Percentiles rank a stretch among this genome's conserved stretches.
These are phyloP conservation scores for Pituophis catenifer DNA, from an alignment of 2,113 vertebrate species.

Conservation along the genomic window DNA sequence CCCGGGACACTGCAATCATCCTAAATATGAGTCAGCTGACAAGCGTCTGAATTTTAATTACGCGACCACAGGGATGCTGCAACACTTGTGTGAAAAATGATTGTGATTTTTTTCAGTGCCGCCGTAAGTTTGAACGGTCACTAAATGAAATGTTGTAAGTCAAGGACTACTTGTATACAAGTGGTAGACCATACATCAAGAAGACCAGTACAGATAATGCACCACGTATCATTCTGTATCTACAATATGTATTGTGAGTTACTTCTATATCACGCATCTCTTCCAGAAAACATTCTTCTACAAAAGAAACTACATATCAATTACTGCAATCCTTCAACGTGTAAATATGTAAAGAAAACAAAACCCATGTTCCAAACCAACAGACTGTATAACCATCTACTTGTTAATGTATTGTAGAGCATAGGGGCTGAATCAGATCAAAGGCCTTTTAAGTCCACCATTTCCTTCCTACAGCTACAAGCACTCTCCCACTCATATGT, in stretches of 20 bases:
- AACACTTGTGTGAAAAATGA: not conserved
- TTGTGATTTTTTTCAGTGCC: not conserved
- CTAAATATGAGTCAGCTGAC: not conserved
- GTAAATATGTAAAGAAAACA: not conserved
- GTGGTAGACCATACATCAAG: not conserved
- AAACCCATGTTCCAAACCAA: not conserved
- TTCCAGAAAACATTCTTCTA: not conserved
- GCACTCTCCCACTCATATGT: not conserved
- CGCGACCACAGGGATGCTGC: not conserved
- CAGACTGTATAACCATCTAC: not conserved
- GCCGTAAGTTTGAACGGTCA: not conserved
- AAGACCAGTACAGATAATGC: not conserved
- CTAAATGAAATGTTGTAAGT: not conserved
- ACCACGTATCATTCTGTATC: not conserved
- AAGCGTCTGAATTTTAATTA: not conserved
- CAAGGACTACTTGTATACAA: not conserved
- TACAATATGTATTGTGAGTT: too few relatives aligned
- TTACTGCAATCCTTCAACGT: too few relatives aligned
- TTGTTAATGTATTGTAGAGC: not conserved
- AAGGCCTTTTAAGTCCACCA: too few relatives aligned
- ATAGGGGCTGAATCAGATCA: not conserved
- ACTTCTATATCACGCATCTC: not conserved
- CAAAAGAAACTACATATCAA: not conserved
- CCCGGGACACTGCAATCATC: not conserved
- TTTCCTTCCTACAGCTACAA: not conserved